phyloP scores from a whole-genome alignment of 23 tunicate species.

The Phallusia fumigata region DNA sequence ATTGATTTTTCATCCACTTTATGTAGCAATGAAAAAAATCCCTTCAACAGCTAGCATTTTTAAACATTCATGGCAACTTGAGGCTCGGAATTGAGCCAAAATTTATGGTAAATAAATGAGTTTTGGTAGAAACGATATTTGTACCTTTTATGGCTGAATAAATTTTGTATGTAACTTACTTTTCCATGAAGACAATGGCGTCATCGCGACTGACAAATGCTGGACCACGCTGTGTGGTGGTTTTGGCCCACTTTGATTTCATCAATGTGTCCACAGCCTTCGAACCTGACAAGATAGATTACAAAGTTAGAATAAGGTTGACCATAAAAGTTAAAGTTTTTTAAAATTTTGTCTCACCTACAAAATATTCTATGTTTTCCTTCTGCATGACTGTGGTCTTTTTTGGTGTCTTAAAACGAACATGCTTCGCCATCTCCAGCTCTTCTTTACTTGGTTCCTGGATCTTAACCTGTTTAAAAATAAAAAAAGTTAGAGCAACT shows the following conservation, averaged over 20 bases:
- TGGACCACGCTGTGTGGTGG: slow-evolving; percentile 40
- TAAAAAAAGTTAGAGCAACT: background rate
- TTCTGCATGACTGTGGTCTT: slow-evolving; percentile 70
- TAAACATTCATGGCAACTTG: too few relatives aligned
- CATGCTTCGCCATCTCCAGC: slow-evolving; percentile 66
- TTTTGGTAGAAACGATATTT: too few relatives aligned
- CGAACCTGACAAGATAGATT: slow-evolving; percentile 27
- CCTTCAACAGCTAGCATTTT: too few relatives aligned
- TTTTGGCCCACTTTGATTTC: slow-evolving; percentile 70
- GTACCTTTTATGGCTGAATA: too few relatives aligned
- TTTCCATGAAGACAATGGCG: slow-evolving; percentile 55
- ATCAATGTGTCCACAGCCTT: slow-evolving; percentile 93
- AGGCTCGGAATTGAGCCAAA: too few relatives aligned
- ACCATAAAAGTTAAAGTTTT: background rate
- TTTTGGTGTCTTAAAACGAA: slow-evolving; percentile 79
- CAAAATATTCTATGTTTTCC: slow-evolving; percentile 78
- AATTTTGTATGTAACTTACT: slow-evolving; percentile 25
- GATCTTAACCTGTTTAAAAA: background rate
- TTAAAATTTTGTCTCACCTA: slow-evolving; percentile 40
- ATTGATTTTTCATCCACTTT: too few relatives aligned
- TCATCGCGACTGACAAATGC: slow-evolving; percentile 48
- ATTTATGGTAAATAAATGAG: too few relatives aligned
- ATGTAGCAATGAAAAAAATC: background rate
- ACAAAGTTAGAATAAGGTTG: background rate
- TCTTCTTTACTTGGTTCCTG: slow-evolving; percentile 67